Evolutionary conservation across 2,797 vertebrate species (phyloP).

Genomic region (Rhodeus uyekii): DNA sequence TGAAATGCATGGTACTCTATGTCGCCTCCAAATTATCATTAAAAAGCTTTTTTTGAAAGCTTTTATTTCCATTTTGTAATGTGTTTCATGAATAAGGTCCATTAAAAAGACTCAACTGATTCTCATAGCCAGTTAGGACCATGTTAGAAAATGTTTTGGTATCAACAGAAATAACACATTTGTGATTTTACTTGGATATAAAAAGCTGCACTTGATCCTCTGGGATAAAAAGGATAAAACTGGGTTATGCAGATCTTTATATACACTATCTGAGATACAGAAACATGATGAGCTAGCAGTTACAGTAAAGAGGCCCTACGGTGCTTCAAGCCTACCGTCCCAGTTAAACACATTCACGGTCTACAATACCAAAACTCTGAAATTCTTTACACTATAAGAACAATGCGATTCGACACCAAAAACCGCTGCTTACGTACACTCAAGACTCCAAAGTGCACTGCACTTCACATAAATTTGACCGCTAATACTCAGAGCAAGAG

Average conservation of each 20-base stretch:
- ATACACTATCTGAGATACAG: background rate
- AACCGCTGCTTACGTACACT: too few species aligned
- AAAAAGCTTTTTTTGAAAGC: background rate
- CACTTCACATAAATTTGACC: constrained; percentile 16
- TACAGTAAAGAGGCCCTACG: background rate
- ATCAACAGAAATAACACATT: background rate
- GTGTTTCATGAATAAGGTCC: background rate
- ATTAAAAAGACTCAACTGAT: background rate
- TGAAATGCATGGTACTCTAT: background rate
- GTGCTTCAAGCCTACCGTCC: background rate
- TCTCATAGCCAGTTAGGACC: background rate
- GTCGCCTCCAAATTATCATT: background rate
- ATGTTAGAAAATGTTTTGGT: background rate
- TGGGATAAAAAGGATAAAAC: background rate
- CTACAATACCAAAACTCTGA: background rate
- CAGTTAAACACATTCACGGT: background rate
- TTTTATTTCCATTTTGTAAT: background rate
- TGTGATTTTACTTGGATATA: background rate
- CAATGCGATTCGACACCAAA: background rate
- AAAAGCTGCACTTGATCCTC: background rate
- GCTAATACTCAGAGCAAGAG: constrained; percentile 30
- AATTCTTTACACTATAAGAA: background rate
- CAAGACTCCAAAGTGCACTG: background rate
- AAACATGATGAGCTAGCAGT: background rate
- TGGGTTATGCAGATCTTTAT: background rate